Percentiles rank a stretch among this genome's conserved stretches.
phyloP scores from a whole-genome alignment of 2,797 vertebrate genomes.

The Syngnathus rostellatus region DNA sequence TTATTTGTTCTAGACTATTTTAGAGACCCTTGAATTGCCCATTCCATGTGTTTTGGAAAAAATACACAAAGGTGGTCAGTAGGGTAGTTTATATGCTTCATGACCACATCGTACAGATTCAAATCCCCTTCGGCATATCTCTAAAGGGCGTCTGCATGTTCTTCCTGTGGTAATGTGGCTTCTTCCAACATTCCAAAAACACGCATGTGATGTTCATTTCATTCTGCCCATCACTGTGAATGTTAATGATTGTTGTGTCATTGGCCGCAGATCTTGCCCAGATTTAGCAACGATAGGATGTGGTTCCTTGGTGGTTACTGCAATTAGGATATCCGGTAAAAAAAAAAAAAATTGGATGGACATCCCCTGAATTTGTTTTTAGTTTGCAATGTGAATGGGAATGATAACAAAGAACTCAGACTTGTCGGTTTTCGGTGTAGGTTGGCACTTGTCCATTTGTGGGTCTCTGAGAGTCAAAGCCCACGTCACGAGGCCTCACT shows the following conservation, averaged over 20 bases:
- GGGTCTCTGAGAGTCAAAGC: constrained; percentile 45
- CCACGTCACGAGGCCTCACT: neutral
- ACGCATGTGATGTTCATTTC: neutral
- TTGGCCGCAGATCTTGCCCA: neutral
- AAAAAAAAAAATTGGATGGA: neutral
- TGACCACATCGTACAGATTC: too few species aligned
- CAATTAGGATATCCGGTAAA: too few species aligned
- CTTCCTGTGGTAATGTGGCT: neutral
- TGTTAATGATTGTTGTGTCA: neutral
- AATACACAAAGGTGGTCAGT: too few species aligned
- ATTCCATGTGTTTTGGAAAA: too few species aligned
- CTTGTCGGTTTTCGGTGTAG: constrained; percentile 43
- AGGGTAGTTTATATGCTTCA: too few species aligned
- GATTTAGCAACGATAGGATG: neutral
- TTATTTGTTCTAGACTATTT: too few species aligned
- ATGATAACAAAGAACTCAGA: constrained; percentile 10
- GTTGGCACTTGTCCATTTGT: constrained; percentile 64
- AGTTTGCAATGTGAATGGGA: constrained; percentile 28
- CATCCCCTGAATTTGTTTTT: constrained; percentile 47
- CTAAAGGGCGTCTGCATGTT: neutral
- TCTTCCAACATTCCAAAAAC: neutral
- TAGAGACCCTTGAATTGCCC: too few species aligned
- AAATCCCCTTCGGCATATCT: neutral
- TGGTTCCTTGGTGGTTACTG: neutral
- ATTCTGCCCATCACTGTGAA: neutral